Percentiles rank a stretch among this genome's conserved stretches.
Evolutionary conservation across 1,140 invertebrate genomes (phyloP).

Genomic region (Lasaia peninsularis): DNA sequence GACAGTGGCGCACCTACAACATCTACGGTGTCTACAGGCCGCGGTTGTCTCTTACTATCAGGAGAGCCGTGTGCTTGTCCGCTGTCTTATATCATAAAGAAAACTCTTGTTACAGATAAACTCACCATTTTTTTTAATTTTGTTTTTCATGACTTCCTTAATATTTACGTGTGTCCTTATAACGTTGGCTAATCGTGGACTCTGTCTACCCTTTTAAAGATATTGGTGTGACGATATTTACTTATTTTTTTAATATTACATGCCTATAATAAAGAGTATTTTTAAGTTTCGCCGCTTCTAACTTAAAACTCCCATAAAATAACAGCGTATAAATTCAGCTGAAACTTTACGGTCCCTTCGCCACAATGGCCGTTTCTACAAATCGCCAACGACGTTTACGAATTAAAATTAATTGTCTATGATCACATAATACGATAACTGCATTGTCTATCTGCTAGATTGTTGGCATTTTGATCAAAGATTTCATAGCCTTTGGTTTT

Average conservation of each 20-base stretch:
- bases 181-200: too few species aligned
- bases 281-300: neutral
- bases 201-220: too few species aligned
- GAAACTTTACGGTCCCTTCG: neutral
- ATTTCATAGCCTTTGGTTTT: neutral
- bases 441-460: neutral
- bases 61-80: too few species aligned
- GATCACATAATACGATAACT: slow-evolving; percentile 8
- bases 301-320: neutral
- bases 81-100: too few species aligned
- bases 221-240: too few species aligned
- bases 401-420: slow-evolving; percentile 11
- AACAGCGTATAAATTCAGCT: neutral
- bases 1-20: too few species aligned
- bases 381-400: slow-evolving; percentile 10
- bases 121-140: neutral
- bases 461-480: neutral
- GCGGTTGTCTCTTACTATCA: too few species aligned
- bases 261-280: neutral
- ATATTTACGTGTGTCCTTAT: too few species aligned
- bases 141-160: too few species aligned
- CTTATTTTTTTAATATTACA: too few species aligned
- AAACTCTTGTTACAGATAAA: neutral
- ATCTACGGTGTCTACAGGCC: too few species aligned
- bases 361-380: slow-evolving; percentile 9